Evolutionary conservation across 2,113 vertebrate species (phyloP), one percentile per base, ranked within the genome.

Genomic region (Bagarius yarrelli): DNA sequence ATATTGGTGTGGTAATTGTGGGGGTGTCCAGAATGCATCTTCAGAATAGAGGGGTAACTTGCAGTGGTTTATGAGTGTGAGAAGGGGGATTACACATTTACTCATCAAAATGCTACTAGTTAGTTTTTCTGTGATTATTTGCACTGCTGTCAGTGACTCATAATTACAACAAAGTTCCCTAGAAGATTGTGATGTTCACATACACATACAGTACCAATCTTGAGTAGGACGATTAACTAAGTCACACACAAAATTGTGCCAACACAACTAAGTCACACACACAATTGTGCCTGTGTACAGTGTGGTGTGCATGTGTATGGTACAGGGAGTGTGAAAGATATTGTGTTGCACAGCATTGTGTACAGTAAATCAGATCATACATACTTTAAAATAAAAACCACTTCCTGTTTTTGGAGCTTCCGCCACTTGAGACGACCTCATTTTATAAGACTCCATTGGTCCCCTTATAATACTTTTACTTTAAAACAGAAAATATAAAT

Each of bases 101-200:
- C 83, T 93, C 91, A 92, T 72, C 56, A 75, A 73, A 70, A 23
- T 57, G 70, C 34, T 72, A 30, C 71, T 50, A n/a, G n/a, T n/a
- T 32, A 30, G 61, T 86, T 18, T 86, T 18, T 19, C 76, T 72
- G 81, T 82, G 81, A 76, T 80, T 77, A 32, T 80, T 69, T 60
- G 66, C 53, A 19, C 55, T 73, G 19, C 61, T 52, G 30, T 6
- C n/a, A 25, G 50, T 74, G 55, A 87, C 60, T 88, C 80, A 14
- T 36, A 27, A 8, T 4, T 74, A 14, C 67, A 76, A 82, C 83
- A 47, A 76, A 89, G 76, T 87, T 87, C 57, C 86, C 50, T 76
- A 84, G 75, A 63, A 55, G n/a, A n/a, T n/a, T n/a, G n/a, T 3
- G 3, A 40, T 40, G 36, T 73, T 76, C 80, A 67, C n/a, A 64